phyloP scores from a whole-genome alignment of 2,113 vertebrate genomes.

The Anseranas semipalmata region DNA sequence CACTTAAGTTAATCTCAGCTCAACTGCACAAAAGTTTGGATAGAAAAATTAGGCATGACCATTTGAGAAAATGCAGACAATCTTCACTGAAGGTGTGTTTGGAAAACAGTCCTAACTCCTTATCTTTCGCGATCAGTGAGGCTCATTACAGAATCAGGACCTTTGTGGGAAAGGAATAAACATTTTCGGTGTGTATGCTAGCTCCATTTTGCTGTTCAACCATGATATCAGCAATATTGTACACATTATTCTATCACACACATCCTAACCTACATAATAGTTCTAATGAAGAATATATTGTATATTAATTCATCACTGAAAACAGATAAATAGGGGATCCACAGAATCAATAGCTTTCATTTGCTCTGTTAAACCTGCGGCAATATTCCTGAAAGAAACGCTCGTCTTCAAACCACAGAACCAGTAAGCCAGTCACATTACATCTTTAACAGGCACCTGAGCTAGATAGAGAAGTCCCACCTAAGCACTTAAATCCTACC shows the following conservation, averaged over 20 bases:
- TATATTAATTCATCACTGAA: neutral
- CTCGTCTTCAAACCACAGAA: neutral
- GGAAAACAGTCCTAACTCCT: neutral
- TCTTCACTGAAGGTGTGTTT: neutral
- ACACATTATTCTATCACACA: neutral
- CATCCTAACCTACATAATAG: neutral
- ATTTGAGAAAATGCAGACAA: neutral
- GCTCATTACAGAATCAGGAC: neutral
- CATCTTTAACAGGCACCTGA: neutral
- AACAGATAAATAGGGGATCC: neutral
- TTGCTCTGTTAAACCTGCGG: neutral
- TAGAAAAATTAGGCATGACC: neutral
- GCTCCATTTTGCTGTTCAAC: neutral
- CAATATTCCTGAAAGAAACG: neutral
- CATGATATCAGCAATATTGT: neutral
- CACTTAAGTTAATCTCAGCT: neutral
- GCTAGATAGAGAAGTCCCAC: neutral
- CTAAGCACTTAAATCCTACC: neutral
- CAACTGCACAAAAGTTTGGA: neutral
- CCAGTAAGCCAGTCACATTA: neutral
- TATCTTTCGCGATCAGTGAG: neutral
- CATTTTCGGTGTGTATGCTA: neutral
- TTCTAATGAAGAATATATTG: neutral
- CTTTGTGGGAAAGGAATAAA: neutral
- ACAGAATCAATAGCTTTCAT: neutral